Evolutionary conservation across 2,113 vertebrate species (phyloP).

Genomic region (Pelodiscus sinensis): DNA sequence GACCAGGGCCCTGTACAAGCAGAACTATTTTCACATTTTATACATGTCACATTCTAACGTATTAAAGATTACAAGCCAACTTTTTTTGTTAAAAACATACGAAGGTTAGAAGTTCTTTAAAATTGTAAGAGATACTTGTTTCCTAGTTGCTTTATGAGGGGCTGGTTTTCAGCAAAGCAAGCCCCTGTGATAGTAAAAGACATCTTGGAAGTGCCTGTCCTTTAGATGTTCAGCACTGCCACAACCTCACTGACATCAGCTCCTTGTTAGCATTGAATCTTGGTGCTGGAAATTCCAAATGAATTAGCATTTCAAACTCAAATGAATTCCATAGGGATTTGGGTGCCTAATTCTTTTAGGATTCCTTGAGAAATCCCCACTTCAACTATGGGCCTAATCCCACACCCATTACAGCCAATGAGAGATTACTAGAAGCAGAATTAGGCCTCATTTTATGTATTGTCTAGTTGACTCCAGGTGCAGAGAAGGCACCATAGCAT

Average conservation of each 20-base stretch:
- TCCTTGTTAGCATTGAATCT: background rate
- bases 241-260: background rate
- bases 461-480: background rate
- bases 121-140: background rate
- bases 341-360: background rate
- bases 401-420: background rate
- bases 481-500: background rate
- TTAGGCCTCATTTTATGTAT: background rate
- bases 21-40: background rate
- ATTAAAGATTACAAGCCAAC: rapidly evolving
- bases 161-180: background rate
- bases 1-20: background rate
- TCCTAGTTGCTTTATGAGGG: rapidly evolving
- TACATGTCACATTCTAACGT: background rate
- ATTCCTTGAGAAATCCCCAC: background rate
- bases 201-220: background rate
- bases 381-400: background rate
- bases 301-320: background rate
- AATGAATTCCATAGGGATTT: background rate
- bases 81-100: background rate
- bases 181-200: background rate
- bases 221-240: background rate
- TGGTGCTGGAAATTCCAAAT: background rate
- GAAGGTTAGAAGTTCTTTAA: rapidly evolving
- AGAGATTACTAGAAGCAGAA: background rate